Evolutionary conservation across 2,888 invertebrate genomes (phyloP), one percentile per base, ranked within the genome.

Genomic region (Leptinotarsa rubiginosa): DNA sequence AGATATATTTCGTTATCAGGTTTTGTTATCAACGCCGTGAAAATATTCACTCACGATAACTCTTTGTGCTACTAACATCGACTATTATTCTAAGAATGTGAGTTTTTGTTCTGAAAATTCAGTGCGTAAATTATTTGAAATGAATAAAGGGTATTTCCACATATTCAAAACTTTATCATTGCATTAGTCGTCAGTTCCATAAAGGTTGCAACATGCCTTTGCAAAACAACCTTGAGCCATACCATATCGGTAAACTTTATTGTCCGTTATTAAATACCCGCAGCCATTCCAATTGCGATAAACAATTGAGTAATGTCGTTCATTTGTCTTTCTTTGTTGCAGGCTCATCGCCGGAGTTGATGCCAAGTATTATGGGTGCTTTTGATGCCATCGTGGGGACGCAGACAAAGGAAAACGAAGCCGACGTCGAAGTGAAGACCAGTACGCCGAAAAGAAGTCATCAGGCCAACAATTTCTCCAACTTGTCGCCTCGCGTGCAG

Each of bases 261-360:
- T 72, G 72, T 67, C 22, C 22, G 56, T 73, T 75, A 75, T 73
- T 66, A 67, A 70, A 75, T 75, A 72, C 75, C 75, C 70, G 31
- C 68, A 31, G 74, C 72, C 72, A 67, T 69, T 50, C 49, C 47
- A 70, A 65, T 65, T 64, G 67, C 50, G 65, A 65, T 69, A 69
- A 72, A 75, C 75, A 72, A 75, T 69, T 47, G 75, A 66, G 65
- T 72, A 72, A 75, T 75, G 59, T 49, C 69, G 69, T 56, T 69
- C 68, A 20, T 52, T 52, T 69, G 69, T 69, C 69, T 62, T 73
- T 66, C 65, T 73, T 54, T 69, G 56, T 91, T 92, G 65, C 92
- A 96, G 96, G 96, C 87, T 93, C 95, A 85, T 94, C 95, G 82
- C 93, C 94, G 83, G 96, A 97, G 87, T 90, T 97, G 87, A 93